phyloP scores from a whole-genome alignment of 1,140 invertebrate species.

The Bombus picipes region DNA sequence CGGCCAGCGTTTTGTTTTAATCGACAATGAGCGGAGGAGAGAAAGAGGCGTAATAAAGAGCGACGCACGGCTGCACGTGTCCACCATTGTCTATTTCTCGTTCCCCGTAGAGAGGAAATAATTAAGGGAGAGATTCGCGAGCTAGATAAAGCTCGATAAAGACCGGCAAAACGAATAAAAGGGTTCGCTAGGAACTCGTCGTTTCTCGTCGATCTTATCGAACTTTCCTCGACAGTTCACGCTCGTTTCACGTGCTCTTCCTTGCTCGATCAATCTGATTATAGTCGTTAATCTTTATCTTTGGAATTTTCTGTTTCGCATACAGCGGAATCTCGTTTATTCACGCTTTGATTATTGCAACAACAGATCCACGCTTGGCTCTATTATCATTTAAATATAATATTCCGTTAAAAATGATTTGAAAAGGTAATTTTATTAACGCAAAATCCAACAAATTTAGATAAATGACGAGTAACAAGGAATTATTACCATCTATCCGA shows the following conservation, averaged over 20 bases:
- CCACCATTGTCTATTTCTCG: constrained; percentile 60
- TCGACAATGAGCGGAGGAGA: constrained; percentile 66
- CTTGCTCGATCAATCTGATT: neutral
- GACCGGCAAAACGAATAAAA: constrained; percentile 25
- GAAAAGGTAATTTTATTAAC: no score
- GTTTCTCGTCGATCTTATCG: constrained; percentile 36
- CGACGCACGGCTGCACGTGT: constrained; percentile 71
- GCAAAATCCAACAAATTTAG: no score
- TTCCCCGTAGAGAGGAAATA: constrained; percentile 73
- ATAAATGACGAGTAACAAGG: no score
- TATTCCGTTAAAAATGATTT: no score
- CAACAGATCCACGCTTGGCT: neutral
- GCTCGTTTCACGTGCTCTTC: neutral
- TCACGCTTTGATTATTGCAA: no score
- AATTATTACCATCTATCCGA: no score
- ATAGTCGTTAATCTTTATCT: neutral
- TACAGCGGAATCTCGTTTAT: neutral
- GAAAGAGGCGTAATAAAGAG: constrained; percentile 59
- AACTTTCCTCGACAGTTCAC: neutral
- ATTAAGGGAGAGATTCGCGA: constrained; percentile 76
- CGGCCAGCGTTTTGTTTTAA: constrained; percentile 74
- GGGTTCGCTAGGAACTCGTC: constrained; percentile 14
- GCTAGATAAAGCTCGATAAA: constrained; percentile 68
- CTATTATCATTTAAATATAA: neutral
- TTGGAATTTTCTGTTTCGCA: neutral